Conservation (phyloP, 2,888 invertebrate species). For the Iphiclides podalirius region DNA sequence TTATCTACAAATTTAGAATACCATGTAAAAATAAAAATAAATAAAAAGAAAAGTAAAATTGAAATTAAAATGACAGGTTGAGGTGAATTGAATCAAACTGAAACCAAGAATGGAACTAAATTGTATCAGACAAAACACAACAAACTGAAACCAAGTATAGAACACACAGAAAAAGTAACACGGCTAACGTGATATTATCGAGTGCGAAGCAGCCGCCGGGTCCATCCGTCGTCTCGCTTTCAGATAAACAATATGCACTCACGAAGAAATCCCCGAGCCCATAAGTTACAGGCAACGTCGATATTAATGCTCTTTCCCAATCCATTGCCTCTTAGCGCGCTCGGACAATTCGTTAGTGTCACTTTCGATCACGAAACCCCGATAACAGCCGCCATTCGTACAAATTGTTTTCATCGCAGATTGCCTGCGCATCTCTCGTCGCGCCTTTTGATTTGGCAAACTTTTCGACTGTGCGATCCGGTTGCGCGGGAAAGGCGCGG, state of each 20-base stretch:
- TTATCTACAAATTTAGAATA: no score
- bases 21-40: no score
- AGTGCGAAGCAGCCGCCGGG: no score
- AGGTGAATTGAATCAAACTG: no score
- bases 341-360: slow-evolving; percentile 15
- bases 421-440: slow-evolving; percentile 14
- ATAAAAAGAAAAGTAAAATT: no score
- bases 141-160: no score
- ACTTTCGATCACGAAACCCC: slow-evolving; percentile 16
- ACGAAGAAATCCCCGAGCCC: neutral
- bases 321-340: slow-evolving; percentile 3
- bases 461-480: neutral
- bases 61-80: no score
- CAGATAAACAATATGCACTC: slow-evolving; percentile 6
- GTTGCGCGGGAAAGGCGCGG: no score
- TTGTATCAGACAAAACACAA: no score
- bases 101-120: no score
- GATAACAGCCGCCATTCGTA: slow-evolving; percentile 12
- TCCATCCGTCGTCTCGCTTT: neutral
- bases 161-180: no score
- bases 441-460: slow-evolving; percentile 9
- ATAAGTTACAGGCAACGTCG: neutral
- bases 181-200: no score
- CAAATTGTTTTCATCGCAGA: slow-evolving; percentile 15
- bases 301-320: slow-evolving; percentile 19